Evolutionary conservation across 2,113 vertebrate species (phyloP).

Genomic region (Carassius auratus): DNA sequence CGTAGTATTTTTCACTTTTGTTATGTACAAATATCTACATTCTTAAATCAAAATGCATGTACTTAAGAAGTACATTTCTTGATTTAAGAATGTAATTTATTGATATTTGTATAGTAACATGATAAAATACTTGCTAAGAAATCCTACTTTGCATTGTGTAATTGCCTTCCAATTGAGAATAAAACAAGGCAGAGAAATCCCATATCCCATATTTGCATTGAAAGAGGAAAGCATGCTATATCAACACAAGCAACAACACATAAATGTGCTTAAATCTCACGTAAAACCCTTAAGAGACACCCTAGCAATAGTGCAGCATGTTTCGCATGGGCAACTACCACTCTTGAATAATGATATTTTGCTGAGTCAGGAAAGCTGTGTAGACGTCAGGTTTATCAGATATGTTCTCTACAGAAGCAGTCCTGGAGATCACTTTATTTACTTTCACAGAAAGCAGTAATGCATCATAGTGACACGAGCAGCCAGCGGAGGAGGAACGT

Average conservation of each 20-base stretch:
- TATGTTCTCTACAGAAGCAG: not conserved
- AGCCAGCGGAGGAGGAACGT: not conserved
- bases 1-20: too few relatives aligned
- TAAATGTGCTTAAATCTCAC: too few relatives aligned
- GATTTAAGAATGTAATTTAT: not conserved
- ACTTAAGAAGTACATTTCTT: too few relatives aligned
- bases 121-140: not conserved
- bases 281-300: not conserved
- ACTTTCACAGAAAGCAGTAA: slow-evolving; percentile 7
- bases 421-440: not conserved
- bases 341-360: not conserved
- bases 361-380: not conserved
- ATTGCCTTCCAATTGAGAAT: not conserved
- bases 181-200: not conserved
- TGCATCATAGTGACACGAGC: not conserved
- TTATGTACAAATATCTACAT: too few relatives aligned
- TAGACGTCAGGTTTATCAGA: not conserved
- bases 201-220: not conserved
- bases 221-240: not conserved
- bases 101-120: not conserved
- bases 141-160: not conserved
- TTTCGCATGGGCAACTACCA: not conserved
- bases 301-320: not conserved
- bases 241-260: too few relatives aligned
- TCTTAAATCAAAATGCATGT: too few relatives aligned